Conservation (phyloP, 2,888 invertebrate species). For the Drosophila kambysellisi region DNA sequence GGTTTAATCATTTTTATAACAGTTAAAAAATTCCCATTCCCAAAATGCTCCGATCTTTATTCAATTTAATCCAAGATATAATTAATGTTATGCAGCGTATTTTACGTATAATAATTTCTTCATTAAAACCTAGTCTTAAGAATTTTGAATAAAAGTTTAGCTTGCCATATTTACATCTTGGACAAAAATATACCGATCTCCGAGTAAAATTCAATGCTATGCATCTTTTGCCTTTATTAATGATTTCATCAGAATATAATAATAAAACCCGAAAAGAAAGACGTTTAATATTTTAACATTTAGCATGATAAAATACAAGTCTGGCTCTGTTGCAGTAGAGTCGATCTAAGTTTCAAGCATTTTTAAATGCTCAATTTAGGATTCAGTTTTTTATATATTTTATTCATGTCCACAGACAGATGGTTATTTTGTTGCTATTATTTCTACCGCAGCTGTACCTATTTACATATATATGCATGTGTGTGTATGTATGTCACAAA, state of each 20-base stretch:
- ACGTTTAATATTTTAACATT: neutral
- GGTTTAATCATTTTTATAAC: neutral
- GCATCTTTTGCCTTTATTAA: neutral
- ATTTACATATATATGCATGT: neutral
- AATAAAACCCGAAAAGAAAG: neutral
- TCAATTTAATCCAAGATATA: neutral
- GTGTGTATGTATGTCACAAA: constrained; percentile 1
- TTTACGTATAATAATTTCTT: neutral
- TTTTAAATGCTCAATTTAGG: neutral
- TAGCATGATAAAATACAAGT: neutral
- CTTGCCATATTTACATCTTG: neutral
- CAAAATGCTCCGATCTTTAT: neutral
- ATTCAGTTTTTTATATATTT: neutral
- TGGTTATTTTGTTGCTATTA: neutral
- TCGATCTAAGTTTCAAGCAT: too few species aligned
- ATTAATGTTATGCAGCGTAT: neutral
- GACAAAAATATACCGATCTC: neutral
- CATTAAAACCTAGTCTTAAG: neutral
- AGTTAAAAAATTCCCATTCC: neutral
- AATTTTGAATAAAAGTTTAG: neutral
- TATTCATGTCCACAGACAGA: fast-evolving
- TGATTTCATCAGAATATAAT: neutral
- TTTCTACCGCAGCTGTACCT: neutral
- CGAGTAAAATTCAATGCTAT: neutral
- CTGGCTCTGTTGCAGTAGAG: neutral